Conservation (phyloP, 2,888 invertebrate species). For the Diarsia rubi region DNA sequence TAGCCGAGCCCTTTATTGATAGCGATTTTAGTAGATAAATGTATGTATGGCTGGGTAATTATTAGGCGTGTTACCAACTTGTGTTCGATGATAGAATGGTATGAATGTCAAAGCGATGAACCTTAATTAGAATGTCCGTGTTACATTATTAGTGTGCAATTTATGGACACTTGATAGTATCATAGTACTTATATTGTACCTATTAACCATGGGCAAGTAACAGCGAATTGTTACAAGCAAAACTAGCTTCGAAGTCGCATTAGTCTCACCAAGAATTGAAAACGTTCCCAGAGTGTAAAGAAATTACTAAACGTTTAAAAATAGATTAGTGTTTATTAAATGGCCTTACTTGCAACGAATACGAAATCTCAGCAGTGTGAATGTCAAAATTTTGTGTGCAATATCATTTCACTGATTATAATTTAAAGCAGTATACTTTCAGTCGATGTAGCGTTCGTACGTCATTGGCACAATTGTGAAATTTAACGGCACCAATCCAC, state of each 20-base stretch:
- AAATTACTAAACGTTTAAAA: conserved; percentile 91
- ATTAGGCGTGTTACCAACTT: conserved; percentile 87
- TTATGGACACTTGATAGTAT: conserved; percentile 81
- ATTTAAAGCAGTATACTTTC: conserved; percentile 85
- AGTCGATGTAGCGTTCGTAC: conserved; percentile 86
- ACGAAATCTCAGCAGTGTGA: conserved; percentile 90
- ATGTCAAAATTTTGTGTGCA: conserved; percentile 91
- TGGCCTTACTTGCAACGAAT: conserved; percentile 91
- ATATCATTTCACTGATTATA: conserved; percentile 90
- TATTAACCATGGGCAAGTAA: conserved; percentile 80
- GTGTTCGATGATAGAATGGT: conserved; percentile 87
- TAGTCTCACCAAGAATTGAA: conserved; percentile 89
- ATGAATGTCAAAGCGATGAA: conserved; percentile 91
- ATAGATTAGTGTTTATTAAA: conserved; percentile 91
- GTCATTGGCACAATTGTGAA: conserved; percentile 89
- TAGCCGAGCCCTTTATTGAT: conserved; percentile 88
- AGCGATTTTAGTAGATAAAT: conserved; percentile 86
- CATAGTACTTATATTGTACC: conserved; percentile 72
- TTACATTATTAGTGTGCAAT: conserved; percentile 90
- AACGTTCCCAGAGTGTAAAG: conserved; percentile 89
- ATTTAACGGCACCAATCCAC: conserved; percentile 89
- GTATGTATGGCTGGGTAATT: conserved; percentile 82
- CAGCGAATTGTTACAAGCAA: conserved; percentile 86
- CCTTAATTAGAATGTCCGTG: conserved; percentile 90
- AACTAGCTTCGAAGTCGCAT: conserved; percentile 85